These are phyloP conservation scores for Dermochelys coriacea DNA, from an alignment of 2,797 vertebrate genomes.

Conservation along the genomic window DNA sequence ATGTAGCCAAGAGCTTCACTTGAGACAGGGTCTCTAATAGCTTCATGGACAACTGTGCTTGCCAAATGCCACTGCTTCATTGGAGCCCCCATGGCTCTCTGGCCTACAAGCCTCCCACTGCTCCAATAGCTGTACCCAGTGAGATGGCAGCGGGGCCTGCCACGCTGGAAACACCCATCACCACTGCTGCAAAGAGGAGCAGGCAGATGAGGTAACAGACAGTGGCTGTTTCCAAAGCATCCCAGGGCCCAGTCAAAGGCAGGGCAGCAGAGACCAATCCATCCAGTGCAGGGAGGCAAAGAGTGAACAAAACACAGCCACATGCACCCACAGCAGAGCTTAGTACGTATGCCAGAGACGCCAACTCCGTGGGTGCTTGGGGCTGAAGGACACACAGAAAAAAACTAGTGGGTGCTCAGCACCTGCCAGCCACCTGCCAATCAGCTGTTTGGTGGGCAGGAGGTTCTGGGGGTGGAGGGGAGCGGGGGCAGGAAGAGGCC, in stretches of 20 bases:
- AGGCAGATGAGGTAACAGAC: not conserved
- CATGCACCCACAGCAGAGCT: not conserved
- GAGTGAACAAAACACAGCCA: not conserved
- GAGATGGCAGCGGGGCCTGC: not conserved
- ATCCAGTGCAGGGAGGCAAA: not conserved
- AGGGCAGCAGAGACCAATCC: not conserved
- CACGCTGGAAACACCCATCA: not conserved
- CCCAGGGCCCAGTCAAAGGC: not conserved
- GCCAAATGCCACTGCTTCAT: not conserved
- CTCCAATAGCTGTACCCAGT: not conserved
- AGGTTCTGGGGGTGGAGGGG: too few species aligned
- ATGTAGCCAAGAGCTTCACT: not conserved
- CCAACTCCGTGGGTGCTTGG: too few species aligned
- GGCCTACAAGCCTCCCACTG: not conserved
- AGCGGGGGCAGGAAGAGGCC: too few species aligned
- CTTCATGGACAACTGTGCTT: not conserved
- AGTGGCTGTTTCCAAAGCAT: not conserved
- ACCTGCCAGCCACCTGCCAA: too few species aligned
- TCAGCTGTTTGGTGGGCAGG: too few species aligned
- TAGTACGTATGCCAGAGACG: not conserved
- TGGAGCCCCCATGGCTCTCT: not conserved
- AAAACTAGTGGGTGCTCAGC: too few species aligned
- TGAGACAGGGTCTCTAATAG: not conserved
- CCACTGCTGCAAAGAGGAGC: not conserved
- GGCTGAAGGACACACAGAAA: too few species aligned